A percentile compares a stretch with the other conserved stretches of the same genome.
Conservation (phyloP, 2,113 vertebrate genomes). For the Channa argus region DNA sequence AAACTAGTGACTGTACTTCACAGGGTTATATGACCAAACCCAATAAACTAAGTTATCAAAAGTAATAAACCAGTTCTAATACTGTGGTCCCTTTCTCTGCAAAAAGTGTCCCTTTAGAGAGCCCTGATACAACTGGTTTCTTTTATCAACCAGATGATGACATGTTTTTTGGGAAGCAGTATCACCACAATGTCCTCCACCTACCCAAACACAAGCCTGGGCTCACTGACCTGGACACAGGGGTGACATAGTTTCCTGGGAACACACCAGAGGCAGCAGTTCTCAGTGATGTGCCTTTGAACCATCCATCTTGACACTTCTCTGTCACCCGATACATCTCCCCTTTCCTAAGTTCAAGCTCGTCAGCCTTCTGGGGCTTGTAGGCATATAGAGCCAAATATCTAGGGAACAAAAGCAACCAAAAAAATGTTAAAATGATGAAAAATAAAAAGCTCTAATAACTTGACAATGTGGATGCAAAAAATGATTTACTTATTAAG, state of each 20-base stretch:
- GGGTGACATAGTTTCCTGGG: constrained; percentile 97
- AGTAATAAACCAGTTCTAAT: not conserved
- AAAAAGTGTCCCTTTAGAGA: not conserved
- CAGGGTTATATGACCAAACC: not conserved
- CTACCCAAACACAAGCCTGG: not conserved
- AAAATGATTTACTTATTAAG: too few species aligned
- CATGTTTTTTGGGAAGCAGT: not conserved
- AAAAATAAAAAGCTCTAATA: too few species aligned
- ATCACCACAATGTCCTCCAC: not conserved
- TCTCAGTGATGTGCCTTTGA: constrained; percentile 95
- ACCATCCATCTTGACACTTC: constrained; percentile 99
- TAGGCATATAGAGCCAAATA: constrained; percentile 97
- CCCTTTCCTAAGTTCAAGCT: constrained; percentile 95
- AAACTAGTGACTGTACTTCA: constrained; percentile 26
- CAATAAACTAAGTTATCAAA: not conserved
- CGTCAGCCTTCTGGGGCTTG: constrained; percentile 97
- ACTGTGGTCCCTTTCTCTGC: not conserved
- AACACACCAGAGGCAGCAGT: constrained; percentile 94
- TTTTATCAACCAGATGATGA: not conserved
- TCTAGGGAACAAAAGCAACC: constrained; percentile 67
- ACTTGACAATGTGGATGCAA: too few species aligned
- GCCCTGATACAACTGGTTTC: not conserved
- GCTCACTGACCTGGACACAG: constrained; percentile 91
- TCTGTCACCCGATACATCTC: constrained; percentile 98
- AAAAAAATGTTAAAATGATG: constrained; percentile 1